Conservation (phyloP, 1,140 invertebrate genomes). For the Laupala kohalensis region DNA sequence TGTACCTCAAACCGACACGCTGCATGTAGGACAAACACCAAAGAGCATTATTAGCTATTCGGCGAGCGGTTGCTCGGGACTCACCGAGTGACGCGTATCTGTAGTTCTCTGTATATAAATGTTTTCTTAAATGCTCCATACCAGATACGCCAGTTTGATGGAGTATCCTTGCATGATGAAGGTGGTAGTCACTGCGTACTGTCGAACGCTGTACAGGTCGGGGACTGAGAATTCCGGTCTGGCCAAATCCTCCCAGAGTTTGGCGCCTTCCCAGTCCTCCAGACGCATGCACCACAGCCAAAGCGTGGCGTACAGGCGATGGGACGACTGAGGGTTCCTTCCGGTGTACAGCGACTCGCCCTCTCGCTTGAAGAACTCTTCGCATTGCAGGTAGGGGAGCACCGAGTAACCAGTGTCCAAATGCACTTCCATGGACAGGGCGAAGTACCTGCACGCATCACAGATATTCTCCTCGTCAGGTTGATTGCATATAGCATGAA, state of each 20-base stretch:
- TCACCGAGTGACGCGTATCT: too few relatives aligned
- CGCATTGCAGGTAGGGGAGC: slow-evolving; percentile 24
- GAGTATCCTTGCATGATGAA: slow-evolving; percentile 28
- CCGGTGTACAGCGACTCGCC: slow-evolving; percentile 25
- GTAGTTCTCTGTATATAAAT: too few relatives aligned
- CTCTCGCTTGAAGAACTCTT: slow-evolving; percentile 28
- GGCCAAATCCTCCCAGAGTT: slow-evolving; percentile 20
- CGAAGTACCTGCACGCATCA: slow-evolving; percentile 24
- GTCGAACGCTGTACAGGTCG: slow-evolving; percentile 22
- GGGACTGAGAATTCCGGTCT: slow-evolving; percentile 14
- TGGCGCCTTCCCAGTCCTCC: slow-evolving; percentile 26
- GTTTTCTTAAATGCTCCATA: too few relatives aligned
- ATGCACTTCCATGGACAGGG: slow-evolving; percentile 31
- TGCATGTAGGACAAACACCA: too few relatives aligned
- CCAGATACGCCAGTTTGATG: slow-evolving; percentile 25
- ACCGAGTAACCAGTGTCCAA: slow-evolving; percentile 33
- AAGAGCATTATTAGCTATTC: too few relatives aligned
- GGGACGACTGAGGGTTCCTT: slow-evolving; percentile 25
- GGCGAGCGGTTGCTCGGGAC: too few relatives aligned
- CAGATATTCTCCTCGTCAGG: too few relatives aligned
- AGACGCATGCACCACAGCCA: slow-evolving; percentile 31
- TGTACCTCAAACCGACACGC: too few relatives aligned
- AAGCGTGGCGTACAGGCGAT: slow-evolving; percentile 27
- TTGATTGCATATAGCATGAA: too few relatives aligned
- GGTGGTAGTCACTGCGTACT: slow-evolving; percentile 21